Percentiles rank a stretch among this genome's conserved stretches.
These are phyloP conservation scores for Oeneis ivallda DNA, from an alignment of 2,888 invertebrate species.

Conservation along the genomic window DNA sequence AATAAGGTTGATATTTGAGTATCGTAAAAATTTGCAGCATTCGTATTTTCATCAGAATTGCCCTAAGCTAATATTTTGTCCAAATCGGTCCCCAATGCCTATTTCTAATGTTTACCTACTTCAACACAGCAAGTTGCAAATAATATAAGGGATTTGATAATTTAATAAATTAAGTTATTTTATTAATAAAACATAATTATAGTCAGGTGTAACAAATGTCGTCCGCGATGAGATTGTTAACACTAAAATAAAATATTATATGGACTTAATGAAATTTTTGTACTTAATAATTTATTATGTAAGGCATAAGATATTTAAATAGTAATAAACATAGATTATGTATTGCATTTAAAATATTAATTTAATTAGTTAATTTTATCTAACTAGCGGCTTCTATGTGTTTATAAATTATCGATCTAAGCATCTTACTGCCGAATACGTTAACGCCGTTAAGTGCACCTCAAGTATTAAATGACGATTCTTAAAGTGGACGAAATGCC, in stretches of 20 bases:
- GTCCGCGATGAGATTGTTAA: constrained; percentile 71
- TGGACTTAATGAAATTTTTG: constrained; percentile 68
- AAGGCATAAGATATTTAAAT: constrained; percentile 61
- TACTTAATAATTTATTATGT: constrained; percentile 72
- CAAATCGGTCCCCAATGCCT: no score
- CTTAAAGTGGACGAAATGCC: no score
- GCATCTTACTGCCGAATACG: no score
- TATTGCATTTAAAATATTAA: constrained; percentile 65
- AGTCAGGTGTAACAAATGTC: constrained; percentile 44
- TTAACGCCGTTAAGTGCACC: no score
- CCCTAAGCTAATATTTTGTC: no score
- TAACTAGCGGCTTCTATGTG: constrained; percentile 34
- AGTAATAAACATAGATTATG: constrained; percentile 43
- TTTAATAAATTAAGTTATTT: constrained; percentile 4
- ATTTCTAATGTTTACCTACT: background rate
- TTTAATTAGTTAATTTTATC: constrained; percentile 50
- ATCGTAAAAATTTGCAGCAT: no score
- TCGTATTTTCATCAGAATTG: no score
- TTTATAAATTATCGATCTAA: constrained; percentile 7
- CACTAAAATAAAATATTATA: constrained; percentile 43
- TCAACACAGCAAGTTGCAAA: constrained; percentile 3
- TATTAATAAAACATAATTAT: constrained; percentile 9
- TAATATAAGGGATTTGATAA: constrained; percentile 24
- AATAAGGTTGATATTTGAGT: no score
- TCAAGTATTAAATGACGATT: no score